Conservation (phyloP, 2,113 vertebrate genomes). For the Motacilla tschutschensis region DNA sequence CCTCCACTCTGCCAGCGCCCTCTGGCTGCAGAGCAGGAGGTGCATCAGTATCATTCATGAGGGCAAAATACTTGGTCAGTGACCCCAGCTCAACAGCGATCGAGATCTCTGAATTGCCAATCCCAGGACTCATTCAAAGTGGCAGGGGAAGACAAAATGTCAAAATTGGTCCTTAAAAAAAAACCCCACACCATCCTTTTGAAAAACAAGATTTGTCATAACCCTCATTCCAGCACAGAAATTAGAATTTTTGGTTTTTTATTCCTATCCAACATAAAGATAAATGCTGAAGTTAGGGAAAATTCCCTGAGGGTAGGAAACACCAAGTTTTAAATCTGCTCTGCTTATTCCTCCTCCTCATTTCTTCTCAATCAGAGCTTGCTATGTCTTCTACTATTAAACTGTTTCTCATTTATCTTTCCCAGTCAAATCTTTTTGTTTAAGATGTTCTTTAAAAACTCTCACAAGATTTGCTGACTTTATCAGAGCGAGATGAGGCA, state of each 20-base stretch:
- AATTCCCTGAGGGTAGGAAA: conserved; percentile 8
- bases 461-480: neutral
- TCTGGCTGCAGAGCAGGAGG: neutral
- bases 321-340: neutral
- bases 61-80: neutral
- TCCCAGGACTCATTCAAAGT: neutral
- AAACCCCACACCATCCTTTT: fast-evolving
- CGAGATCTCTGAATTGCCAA: neutral
- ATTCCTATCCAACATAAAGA: neutral
- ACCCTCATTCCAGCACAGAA: neutral
- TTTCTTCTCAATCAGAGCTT: neutral
- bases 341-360: conserved; percentile 12
- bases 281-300: neutral
- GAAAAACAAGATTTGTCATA: neutral
- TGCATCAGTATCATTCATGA: neutral
- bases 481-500: neutral
- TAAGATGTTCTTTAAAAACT: neutral
- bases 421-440: neutral
- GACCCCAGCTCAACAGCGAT: neutral
- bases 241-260: neutral
- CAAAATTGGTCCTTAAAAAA: neutral
- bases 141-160: neutral
- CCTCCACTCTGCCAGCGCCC: neutral
- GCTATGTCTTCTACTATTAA: neutral
- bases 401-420: neutral